Base-by-base conservation (phyloP, 2,113 vertebrate species). In the Hemibagrus wyckioides region DNA sequence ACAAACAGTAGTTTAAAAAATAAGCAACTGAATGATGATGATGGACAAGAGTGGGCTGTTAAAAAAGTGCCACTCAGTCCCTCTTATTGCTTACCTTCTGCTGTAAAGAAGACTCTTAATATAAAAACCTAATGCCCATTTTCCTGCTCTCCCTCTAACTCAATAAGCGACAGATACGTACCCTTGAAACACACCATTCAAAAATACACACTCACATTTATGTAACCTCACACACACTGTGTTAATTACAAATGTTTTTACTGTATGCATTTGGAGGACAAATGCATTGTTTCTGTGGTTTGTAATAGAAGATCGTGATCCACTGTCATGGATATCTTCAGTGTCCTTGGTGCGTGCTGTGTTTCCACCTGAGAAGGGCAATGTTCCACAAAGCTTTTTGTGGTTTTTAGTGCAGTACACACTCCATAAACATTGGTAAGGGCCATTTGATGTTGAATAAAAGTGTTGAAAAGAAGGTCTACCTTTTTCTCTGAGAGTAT, bases 51-150 rank as follows among this genome's bases (percentile, higher is more conserved):
- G 88, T 89, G 83, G 80, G 59, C 54, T 61, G 86, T 82, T 83
- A 89, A 39, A 79, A 69, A 52, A 85, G 79, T 86, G 90, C 87
- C 84, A 85, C 85, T 85, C 54, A 71, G 86, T 41, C 63, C 81
- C 83, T 86, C 57, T 65, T 88, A 89, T 77, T 86, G 77, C 90
- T 94, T 91, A 91, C 91, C 80, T 92, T 91, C 92, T 88, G 73
- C 71, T 86, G 88, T 88, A 84, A 88, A 86, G 87, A 88, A 86
- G 89, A 91, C 88, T 90, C 88, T 89, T 15, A 30, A 86, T 92
- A 91, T 89, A 91, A 89, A 92, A 89, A 57, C 63, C 33, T 84
- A 86, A 88, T 13, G 61, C 80, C 85, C 65, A 89, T 71, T 92
- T 91, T 90, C 91, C 87, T 91, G 63, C 81, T n/a, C 1, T 67